phyloP scores from a whole-genome alignment of 2,797 vertebrate species.

The Champsocephalus esox region DNA sequence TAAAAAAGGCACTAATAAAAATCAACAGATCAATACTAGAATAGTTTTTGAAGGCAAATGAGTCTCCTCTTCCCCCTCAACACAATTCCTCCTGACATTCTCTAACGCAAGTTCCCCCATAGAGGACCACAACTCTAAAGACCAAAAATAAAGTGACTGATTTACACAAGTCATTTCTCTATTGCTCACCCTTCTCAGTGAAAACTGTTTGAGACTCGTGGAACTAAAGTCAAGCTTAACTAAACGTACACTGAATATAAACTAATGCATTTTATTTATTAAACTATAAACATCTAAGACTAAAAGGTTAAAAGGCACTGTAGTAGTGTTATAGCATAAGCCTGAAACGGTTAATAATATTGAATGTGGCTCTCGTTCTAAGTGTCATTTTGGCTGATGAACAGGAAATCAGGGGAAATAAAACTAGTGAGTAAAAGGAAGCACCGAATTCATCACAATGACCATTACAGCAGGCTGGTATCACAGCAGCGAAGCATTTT shows the following conservation, averaged over 20 bases:
- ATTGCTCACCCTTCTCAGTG: constrained; percentile 17
- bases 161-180: constrained; percentile 32
- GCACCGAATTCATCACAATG: constrained; percentile 50
- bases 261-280: constrained; percentile 44
- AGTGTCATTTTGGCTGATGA: constrained; percentile 55
- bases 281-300: constrained; percentile 52
- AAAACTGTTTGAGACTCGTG: constrained; percentile 34
- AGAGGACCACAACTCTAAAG: constrained; percentile 52
- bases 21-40: constrained; percentile 59
- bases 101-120: constrained; percentile 33
- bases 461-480: constrained; percentile 86
- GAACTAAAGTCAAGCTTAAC: constrained; percentile 45
- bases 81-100: constrained; percentile 38
- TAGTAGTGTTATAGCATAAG: constrained; percentile 50
- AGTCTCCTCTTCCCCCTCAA: constrained; percentile 3
- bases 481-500: constrained; percentile 53
- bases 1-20: constrained; percentile 83
- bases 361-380: constrained; percentile 58
- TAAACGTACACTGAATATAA: constrained; percentile 47
- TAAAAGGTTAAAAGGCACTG: constrained; percentile 75
- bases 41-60: constrained; percentile 71
- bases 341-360: constrained; percentile 36
- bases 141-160: constrained; percentile 38
- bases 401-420: constrained; percentile 26
- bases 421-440: constrained; percentile 37